Base-by-base conservation (phyloP, 2,113 vertebrate genomes). In the Aegithalos caudatus region DNA sequence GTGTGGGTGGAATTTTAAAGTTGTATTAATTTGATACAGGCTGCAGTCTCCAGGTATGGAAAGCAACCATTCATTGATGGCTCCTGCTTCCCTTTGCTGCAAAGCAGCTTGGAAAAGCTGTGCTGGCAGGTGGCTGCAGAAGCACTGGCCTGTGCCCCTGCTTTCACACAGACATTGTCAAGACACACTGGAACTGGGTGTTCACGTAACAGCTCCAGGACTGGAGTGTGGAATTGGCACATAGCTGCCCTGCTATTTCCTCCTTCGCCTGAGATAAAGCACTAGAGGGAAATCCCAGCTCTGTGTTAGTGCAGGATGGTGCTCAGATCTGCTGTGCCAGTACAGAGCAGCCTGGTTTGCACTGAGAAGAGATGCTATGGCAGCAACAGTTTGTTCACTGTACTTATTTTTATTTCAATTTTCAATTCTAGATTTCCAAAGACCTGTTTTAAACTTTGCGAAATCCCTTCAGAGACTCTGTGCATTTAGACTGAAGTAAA, bases 61-160 rank as follows among this genome's bases (percentile, higher is more conserved):
- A 89, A 35, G 22, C 60, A 53, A 0, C 23, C 0, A 0, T 50
- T 80, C 37, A 0, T 12, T 57, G 50, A 15, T 4, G 9, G 54
- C 33, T 85, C 22, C 48, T 71, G 44, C 44, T 80, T 51, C 16
- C 24, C 61, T 12, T 62, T 7, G 1, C 33, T 11, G 2, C 0
- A 6, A 7, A 62, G 51, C 9, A 3, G 22, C 22, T 27, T 13
- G 54, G 50, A 22, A 47, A 40, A 61, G 28, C 47, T 0, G 0
- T 48, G 58, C 56, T 48, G 61, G 45, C 27, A 23, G 57, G 57
- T 14, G 76, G 40, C 67, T 38, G 27, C 45, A 56, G 50, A 14
- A 50, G 81, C 44, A 38, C 11, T 3, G 6, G n/a, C 47, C 72
- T 67, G 29, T 6, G 4, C 29, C 2, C 1, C 17, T 35, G 7